A percentile compares a stretch with the other conserved stretches of the same genome.
Evolutionary conservation across 2,113 vertebrate species (phyloP).

Genomic region (Scophthalmus maximus): DNA sequence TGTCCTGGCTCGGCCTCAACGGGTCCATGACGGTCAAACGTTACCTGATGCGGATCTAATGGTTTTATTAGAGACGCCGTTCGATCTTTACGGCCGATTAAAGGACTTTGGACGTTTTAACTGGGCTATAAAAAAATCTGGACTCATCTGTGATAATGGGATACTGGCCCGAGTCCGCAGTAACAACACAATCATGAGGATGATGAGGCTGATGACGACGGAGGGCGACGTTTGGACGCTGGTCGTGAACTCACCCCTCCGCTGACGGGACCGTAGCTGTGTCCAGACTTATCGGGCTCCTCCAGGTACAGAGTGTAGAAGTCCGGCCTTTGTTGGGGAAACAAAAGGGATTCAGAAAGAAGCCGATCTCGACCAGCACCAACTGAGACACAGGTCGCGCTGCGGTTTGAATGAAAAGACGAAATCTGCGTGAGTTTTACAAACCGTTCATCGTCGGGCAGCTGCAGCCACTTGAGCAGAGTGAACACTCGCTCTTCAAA

Average conservation of each 20-base stretch:
- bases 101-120: background rate
- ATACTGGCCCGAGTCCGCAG: too few species aligned
- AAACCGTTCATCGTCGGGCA: conserved; percentile 75
- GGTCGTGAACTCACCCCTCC: conserved; percentile 65
- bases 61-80: background rate
- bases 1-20: too few species aligned
- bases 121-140: background rate
- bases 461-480: conserved; percentile 80
- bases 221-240: too few species aligned
- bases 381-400: too few species aligned
- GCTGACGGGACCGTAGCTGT: conserved; percentile 89
- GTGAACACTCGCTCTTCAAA: conserved; percentile 81
- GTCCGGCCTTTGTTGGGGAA: conserved; percentile 84
- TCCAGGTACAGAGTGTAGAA: conserved; percentile 93
- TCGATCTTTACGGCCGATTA: background rate
- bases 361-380: too few species aligned
- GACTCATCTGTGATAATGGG: background rate
- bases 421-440: background rate
- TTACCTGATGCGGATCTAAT: background rate
- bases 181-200: too few species aligned
- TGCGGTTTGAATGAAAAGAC: background rate
- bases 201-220: background rate
- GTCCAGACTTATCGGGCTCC: conserved; percentile 92
- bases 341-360: too few species aligned
- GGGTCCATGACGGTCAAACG: too few species aligned